Evolutionary conservation across 2,113 vertebrate genomes (phyloP).

Genomic region (Planiliza haematocheilus): DNA sequence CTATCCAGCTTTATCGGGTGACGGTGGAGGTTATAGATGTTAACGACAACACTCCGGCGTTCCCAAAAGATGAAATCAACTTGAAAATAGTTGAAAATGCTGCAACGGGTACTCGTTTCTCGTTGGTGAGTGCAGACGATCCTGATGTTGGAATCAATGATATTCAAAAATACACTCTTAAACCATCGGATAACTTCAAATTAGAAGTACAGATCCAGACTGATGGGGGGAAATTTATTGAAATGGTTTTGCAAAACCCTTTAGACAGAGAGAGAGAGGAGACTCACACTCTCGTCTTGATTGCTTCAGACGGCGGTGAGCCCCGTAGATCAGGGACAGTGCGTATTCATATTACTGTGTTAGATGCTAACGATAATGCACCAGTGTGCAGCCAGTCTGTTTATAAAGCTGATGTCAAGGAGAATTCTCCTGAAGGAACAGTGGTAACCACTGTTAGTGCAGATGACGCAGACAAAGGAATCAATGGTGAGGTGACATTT

Average conservation of each 20-base stretch:
- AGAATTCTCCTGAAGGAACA: conserved; percentile 30
- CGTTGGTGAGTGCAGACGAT: conserved; percentile 68
- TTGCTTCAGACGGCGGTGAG: conserved; percentile 79
- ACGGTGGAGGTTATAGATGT: conserved; percentile 79
- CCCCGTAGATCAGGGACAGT: conserved; percentile 77
- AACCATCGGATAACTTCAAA: conserved; percentile 71
- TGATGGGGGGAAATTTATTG: conserved; percentile 56
- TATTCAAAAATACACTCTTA: conserved; percentile 73
- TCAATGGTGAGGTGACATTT: conserved; percentile 69
- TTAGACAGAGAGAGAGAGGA: conserved; percentile 78
- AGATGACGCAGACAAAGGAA: conserved; percentile 74
- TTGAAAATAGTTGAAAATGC: conserved; percentile 68
- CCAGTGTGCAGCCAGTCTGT: conserved; percentile 75
- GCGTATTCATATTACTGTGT: conserved; percentile 70
- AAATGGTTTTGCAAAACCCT: conserved; percentile 75
- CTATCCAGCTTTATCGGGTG: conserved; percentile 78
- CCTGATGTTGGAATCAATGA: conserved; percentile 76
- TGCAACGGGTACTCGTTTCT: conserved; percentile 53
- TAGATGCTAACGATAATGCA: conserved; percentile 80
- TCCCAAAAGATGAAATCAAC: conserved; percentile 62
- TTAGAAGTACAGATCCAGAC: conserved; percentile 63
- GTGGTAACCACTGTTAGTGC: conserved; percentile 70
- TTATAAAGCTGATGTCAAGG: conserved; percentile 69
- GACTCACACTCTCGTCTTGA: conserved; percentile 64
- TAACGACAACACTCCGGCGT: conserved; percentile 78